A percentile compares a stretch with the other conserved stretches of the same genome.
These are phyloP conservation scores for Tokudaia tokunoshimensis DNA, from an alignment of 2,797 vertebrate genomes.

Conservation along the genomic window DNA sequence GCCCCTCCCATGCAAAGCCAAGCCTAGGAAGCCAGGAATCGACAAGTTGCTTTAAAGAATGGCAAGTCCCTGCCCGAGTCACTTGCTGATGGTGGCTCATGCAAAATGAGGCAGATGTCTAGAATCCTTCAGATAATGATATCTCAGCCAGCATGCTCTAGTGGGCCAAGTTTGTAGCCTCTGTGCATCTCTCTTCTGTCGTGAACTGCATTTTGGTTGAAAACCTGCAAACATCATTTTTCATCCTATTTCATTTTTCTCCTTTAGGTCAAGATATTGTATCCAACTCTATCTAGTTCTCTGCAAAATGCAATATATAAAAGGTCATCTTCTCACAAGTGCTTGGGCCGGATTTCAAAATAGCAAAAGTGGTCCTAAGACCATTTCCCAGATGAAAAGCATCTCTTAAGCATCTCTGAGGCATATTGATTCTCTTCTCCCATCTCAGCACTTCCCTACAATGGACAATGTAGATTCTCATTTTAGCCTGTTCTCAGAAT, in stretches of 20 bases:
- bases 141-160: conserved; percentile 81
- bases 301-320: conserved; percentile 85
- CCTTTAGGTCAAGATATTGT: conserved; percentile 87
- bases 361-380: conserved; percentile 85
- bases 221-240: conserved; percentile 85
- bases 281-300: conserved; percentile 83
- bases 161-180: conserved; percentile 80
- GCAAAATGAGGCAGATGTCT: conserved; percentile 89
- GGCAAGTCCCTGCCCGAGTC: conserved; percentile 83
- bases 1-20: conserved; percentile 58
- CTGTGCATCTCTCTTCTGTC: conserved; percentile 73
- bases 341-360: conserved; percentile 87
- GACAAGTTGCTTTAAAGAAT: conserved; percentile 69
- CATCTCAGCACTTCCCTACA: conserved; percentile 53
- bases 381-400: conserved; percentile 85
- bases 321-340: conserved; percentile 85
- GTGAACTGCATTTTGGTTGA: conserved; percentile 79
- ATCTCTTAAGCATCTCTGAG: conserved; percentile 78
- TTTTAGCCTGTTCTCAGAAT: conserved; percentile 75
- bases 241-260: conserved; percentile 85
- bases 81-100: conserved; percentile 82
- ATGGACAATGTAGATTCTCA: conserved; percentile 74
- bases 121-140: conserved; percentile 86
- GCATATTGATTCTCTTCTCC: conserved; percentile 78
- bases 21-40: conserved; percentile 75